Conservation (phyloP, 53 echinoderm and acorn worm species). For the Echinometra lucunter region DNA sequence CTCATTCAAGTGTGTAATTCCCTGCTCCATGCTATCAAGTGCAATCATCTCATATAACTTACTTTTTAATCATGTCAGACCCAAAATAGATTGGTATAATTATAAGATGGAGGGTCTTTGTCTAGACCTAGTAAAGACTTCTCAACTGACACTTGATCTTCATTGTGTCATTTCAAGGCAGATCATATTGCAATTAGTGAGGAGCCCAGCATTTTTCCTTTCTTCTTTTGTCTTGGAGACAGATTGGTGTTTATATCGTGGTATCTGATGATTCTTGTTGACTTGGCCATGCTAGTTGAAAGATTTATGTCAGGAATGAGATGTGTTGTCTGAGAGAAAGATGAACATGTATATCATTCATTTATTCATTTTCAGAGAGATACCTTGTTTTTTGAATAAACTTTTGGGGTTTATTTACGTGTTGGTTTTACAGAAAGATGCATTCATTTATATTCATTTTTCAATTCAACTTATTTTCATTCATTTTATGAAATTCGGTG, state of each 20-base stretch:
- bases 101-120: conserved; percentile 33
- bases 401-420: too few relatives aligned
- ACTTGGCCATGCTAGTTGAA: neutral
- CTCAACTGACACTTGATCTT: neutral
- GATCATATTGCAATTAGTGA: conserved; percentile 46
- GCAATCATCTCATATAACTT: neutral
- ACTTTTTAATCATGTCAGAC: neutral
- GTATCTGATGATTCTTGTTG: neutral
- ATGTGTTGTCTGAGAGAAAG: neutral
- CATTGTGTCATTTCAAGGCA: conserved; percentile 31
- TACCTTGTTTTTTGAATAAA: too few relatives aligned
- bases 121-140: conserved; percentile 18
- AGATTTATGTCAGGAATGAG: neutral
- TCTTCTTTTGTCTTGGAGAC: neutral
- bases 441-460: too few relatives aligned
- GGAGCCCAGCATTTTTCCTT: neutral
- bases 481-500: neutral
- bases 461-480: neutral
- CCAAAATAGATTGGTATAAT: conserved; percentile 14
- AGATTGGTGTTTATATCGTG: neutral
- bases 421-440: too few relatives aligned
- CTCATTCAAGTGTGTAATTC: conserved; percentile 26
- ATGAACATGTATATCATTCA: neutral
- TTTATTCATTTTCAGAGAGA: too few relatives aligned
- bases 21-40: conserved; percentile 28